Conservation (phyloP, 2,113 vertebrate species). For the Istiophorus platypterus region DNA sequence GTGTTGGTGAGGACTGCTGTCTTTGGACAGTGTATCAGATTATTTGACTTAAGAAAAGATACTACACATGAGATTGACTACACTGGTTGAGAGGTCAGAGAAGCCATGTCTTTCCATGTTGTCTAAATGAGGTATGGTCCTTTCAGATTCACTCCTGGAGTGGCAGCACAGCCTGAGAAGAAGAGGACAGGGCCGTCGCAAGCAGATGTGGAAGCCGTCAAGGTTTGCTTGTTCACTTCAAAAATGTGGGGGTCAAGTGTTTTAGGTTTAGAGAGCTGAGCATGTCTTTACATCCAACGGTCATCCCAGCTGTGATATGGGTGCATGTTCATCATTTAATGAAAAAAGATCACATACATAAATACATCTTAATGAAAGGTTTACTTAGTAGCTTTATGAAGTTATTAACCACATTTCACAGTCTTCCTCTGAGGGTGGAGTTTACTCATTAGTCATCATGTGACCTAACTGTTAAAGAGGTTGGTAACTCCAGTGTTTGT, state of each 20-base stretch:
- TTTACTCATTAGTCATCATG: neutral
- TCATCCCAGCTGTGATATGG: neutral
- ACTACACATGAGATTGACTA: constrained; percentile 90
- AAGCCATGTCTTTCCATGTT: constrained; percentile 65
- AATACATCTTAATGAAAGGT: too few relatives aligned
- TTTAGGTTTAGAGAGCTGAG: neutral
- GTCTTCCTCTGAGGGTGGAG: neutral
- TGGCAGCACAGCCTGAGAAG: constrained; percentile 90
- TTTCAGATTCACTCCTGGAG: constrained; percentile 93
- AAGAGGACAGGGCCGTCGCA: constrained; percentile 92
- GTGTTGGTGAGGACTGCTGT: constrained; percentile 91
- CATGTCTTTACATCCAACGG: neutral
- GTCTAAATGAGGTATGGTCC: constrained; percentile 38
- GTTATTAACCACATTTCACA: too few relatives aligned
- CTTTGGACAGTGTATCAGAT: constrained; percentile 89
- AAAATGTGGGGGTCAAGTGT: neutral
- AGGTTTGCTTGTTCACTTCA: constrained; percentile 79
- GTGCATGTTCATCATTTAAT: neutral
- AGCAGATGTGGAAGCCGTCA: constrained; percentile 96
- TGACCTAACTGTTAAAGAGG: neutral
- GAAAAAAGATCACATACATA: neutral
- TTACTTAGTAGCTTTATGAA: neutral
- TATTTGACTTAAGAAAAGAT: constrained; percentile 95
- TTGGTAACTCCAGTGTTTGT: too few relatives aligned
- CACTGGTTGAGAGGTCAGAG: constrained; percentile 86